Base-by-base conservation (phyloP, 2,888 invertebrate genomes). In the Synanthedon vespiformis region DNA sequence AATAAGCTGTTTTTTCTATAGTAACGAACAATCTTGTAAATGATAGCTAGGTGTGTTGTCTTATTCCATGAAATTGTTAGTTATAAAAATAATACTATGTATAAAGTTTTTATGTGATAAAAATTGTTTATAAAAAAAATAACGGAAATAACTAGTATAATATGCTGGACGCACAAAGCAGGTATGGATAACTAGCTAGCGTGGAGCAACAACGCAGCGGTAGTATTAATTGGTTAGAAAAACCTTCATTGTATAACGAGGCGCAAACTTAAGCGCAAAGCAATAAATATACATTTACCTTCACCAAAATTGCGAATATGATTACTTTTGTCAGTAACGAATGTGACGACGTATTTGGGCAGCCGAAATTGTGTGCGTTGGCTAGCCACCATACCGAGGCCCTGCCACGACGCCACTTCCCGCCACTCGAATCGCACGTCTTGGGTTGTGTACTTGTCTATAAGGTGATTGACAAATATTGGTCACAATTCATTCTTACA, bases 391-490 rank as follows among this genome's bases (percentile, higher is more conserved):
- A 88, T 81, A 47, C 84, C 84, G 55, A 87, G 78, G 51, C 80
- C 80, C 57, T 76, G 68, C 83, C 85, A 84, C 22, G 90, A 84
- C 48, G 88, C 83, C 55, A 89, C 89, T 59, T 88, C 88, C 12
- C 89, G 88, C 90, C 90, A 91, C 63, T 88, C 88, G 74, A 91
- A 91, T n/a, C 88, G 86, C 70, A 91, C 89, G 64, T 89, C 89
- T 59, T 88, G 82, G 53, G 80, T 77, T 22, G 90, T 90, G 74
- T 90, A 90, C 73, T 90, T 90, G 75, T 91, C 90, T 90, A 68
- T 53, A 70, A 65, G 55, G 10, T 34, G 10, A 10, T 34, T 10
- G 34, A 10, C 2, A 34, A 22, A 22, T 10, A 34, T 34, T 34
- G 34, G 6, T 34, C 34, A 34, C 34, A 10, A 10, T 34, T 0